Conservation (phyloP, 2,113 vertebrate species). For the Channa maculata region DNA sequence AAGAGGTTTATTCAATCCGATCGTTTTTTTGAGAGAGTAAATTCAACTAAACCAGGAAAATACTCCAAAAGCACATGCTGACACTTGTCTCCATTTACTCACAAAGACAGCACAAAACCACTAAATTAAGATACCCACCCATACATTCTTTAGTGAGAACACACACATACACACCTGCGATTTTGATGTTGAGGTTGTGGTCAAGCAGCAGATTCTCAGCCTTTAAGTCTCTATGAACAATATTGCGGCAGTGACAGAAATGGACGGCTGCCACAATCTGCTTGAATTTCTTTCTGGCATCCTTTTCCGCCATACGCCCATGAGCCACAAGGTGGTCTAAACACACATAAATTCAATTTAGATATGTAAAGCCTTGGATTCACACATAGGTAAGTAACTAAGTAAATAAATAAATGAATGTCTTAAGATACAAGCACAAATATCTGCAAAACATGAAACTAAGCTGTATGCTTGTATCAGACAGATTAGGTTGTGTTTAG, state of each 20-base stretch:
- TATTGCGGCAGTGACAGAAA: conserved; percentile 97
- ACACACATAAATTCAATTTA: background rate
- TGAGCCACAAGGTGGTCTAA: conserved; percentile 98
- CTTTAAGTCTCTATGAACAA: conserved; percentile 97
- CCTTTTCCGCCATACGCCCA: conserved; percentile 98
- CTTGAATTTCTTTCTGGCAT: conserved; percentile 97
- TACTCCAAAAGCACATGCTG: conserved; percentile 25
- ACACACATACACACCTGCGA: conserved; percentile 62
- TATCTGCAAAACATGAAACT: too few relatives aligned
- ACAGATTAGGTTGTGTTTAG: too few relatives aligned
- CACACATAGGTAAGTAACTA: too few relatives aligned
- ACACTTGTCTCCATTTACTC: conserved; percentile 31
- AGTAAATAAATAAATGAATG: too few relatives aligned
- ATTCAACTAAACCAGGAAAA: conserved; percentile 25
- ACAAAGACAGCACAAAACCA: conserved; percentile 25
- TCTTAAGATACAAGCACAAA: too few relatives aligned
- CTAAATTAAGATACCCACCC: conserved; percentile 30
- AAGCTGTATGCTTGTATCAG: too few relatives aligned
- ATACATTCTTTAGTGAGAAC: background rate
- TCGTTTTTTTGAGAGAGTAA: conserved; percentile 4
- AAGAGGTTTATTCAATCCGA: conserved; percentile 7
- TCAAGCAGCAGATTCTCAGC: conserved; percentile 98
- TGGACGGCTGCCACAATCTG: conserved; percentile 97
- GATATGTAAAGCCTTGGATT: background rate
- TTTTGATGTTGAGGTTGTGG: conserved; percentile 83